Evolutionary conservation across 1,140 invertebrate genomes (phyloP).

Genomic region (Phthorimaea operculella): DNA sequence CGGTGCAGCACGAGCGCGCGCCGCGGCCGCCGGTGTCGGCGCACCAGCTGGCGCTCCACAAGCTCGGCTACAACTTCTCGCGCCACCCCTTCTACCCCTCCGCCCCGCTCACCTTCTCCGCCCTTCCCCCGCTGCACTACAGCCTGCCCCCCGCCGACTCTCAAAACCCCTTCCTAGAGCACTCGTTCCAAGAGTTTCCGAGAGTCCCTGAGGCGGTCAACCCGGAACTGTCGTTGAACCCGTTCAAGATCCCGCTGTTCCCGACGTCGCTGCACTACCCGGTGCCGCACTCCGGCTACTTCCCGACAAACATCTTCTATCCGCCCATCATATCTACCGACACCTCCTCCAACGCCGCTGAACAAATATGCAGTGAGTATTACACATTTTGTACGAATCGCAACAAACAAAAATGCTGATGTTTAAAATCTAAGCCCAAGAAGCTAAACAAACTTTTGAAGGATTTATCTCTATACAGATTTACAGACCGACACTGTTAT

Average conservation of each 20-base stretch:
- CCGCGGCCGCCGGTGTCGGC: constrained; percentile 71
- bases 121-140: constrained; percentile 53
- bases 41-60: constrained; percentile 38
- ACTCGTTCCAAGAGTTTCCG: constrained; percentile 36
- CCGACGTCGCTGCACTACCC: constrained; percentile 41
- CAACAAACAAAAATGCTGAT: too few relatives aligned
- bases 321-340: constrained; percentile 33
- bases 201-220: constrained; percentile 29
- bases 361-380: constrained; percentile 19
- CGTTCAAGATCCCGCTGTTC: constrained; percentile 51
- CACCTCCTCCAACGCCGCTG: not conserved
- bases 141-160: constrained; percentile 61
- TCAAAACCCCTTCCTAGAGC: constrained; percentile 37
- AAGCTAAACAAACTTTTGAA: too few relatives aligned
- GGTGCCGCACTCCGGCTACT: constrained; percentile 37
- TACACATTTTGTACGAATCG: too few relatives aligned
- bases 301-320: constrained; percentile 49
- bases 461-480: too few relatives aligned
- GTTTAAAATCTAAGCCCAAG: too few relatives aligned
- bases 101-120: constrained; percentile 26
- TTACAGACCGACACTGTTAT: too few relatives aligned
- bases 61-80: constrained; percentile 50
- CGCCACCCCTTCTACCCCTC: constrained; percentile 30
- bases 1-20: constrained; percentile 90
- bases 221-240: constrained; percentile 34